These are phyloP conservation scores for human DNA, from an alignment of 2,113 vertebrate genomes.

Conservation along the genomic window DNA sequence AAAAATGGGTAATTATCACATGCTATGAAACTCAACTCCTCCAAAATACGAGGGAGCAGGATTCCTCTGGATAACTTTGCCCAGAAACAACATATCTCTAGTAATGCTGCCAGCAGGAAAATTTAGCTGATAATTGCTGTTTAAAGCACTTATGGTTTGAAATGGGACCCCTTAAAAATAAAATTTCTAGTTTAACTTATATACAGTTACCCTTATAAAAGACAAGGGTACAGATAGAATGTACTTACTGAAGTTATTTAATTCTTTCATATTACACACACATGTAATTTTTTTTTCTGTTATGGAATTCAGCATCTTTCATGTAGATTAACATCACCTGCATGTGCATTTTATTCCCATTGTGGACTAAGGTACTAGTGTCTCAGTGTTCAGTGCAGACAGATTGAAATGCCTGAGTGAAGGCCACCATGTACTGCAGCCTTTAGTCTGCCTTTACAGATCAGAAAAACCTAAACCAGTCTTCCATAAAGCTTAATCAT, in stretches of 20 bases:
- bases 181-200: neutral
- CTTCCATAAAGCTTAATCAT: neutral
- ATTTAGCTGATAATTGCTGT: neutral
- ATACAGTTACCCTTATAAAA: neutral
- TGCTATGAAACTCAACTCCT: neutral
- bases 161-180: neutral
- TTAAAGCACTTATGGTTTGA: neutral
- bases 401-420: neutral
- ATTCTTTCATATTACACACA: neutral
- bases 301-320: neutral
- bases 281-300: neutral
- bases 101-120: neutral
- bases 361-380: neutral
- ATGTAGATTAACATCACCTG: neutral
- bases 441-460: neutral
- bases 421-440: neutral
- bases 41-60: neutral
- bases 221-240: neutral
- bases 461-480: neutral
- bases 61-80: neutral
- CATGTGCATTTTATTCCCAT: neutral
- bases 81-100: neutral
- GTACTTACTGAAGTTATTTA: neutral
- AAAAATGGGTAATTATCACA: neutral
- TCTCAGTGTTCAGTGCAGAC: neutral